A percentile compares a stretch with the other conserved stretches of the same genome.
Evolutionary conservation across 2,888 invertebrate genomes (phyloP).

Genomic region (Drosophila borealis): DNA sequence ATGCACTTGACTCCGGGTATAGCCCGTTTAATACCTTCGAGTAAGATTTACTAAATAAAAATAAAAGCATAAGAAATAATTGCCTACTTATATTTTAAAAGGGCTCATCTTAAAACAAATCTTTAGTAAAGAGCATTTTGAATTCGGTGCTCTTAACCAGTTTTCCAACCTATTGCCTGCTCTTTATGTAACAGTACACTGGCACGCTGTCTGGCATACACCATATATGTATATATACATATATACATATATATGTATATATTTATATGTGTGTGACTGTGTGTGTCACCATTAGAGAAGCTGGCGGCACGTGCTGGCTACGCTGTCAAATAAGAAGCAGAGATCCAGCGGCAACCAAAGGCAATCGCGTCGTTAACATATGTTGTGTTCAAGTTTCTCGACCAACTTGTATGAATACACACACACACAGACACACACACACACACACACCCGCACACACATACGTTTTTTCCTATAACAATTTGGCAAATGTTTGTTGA

Average conservation of each 20-base stretch:
- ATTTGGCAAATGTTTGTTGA: conserved; percentile 70
- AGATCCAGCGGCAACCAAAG: conserved; percentile 41
- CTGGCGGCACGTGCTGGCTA: conserved; percentile 59
- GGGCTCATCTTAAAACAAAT: background rate
- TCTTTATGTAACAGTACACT: conserved; percentile 42
- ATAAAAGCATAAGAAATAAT: no score
- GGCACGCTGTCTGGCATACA: conserved; percentile 27
- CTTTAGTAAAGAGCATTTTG: conserved; percentile 22
- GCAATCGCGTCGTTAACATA: conserved; percentile 71
- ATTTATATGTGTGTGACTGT: conserved; percentile 13
- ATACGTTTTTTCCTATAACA: conserved; percentile 60
- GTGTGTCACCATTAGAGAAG: conserved; percentile 40
- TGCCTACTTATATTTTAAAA: no score
- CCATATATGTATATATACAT: background rate
- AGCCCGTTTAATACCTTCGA: no score
- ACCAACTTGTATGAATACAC: conserved; percentile 45
- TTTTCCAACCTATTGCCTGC: conserved; percentile 20
- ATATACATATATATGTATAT: background rate
- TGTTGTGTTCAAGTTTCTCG: conserved; percentile 62
- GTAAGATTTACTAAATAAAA: no score
- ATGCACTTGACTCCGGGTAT: no score
- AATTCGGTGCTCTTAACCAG: conserved; percentile 22
- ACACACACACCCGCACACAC: no score
- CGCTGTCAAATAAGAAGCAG: conserved; percentile 29
- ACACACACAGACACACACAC: no score